phyloP scores from a whole-genome alignment of 2,113 vertebrate genomes.

The Aspiorhynchus laticeps region DNA sequence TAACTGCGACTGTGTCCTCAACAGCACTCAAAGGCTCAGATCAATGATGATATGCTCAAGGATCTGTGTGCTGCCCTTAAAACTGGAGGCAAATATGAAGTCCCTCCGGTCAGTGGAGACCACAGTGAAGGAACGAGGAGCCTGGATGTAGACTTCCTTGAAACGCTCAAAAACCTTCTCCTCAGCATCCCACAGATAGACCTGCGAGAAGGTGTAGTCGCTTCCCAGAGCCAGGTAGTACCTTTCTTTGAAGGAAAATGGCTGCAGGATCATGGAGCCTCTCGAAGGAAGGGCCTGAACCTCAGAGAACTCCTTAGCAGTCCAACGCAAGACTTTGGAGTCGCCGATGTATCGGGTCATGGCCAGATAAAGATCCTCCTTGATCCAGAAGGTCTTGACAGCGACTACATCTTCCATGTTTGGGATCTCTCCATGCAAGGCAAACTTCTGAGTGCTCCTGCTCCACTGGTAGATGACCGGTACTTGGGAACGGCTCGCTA shows the following conservation, averaged over 20 bases:
- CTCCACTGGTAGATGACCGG: constrained; percentile 98
- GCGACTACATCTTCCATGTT: constrained; percentile 97
- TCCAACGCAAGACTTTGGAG: constrained; percentile 93
- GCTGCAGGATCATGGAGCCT: constrained; percentile 95
- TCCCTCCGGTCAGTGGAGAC: constrained; percentile 93
- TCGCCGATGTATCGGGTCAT: constrained; percentile 97
- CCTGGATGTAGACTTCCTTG: constrained; percentile 96
- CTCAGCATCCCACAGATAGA: constrained; percentile 92
- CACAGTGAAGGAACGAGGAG: constrained; percentile 93
- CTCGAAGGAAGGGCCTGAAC: constrained; percentile 92
- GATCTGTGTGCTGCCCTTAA: constrained; percentile 97
- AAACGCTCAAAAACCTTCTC: constrained; percentile 88
- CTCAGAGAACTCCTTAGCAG: constrained; percentile 89
- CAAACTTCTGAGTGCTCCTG: constrained; percentile 88
- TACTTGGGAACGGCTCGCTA: constrained; percentile 94
- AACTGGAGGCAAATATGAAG: constrained; percentile 97
- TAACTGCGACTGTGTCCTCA: constrained; percentile 6
- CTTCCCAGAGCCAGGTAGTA: constrained; percentile 94
- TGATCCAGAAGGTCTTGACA: constrained; percentile 91
- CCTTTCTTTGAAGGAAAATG: constrained; percentile 89
- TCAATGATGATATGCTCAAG: constrained; percentile 93
- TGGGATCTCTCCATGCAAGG: constrained; percentile 89
- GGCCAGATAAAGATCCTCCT: constrained; percentile 87
- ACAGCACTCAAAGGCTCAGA: constrained; percentile 87
- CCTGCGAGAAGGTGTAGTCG: constrained; percentile 97